Evolutionary conservation across 2,888 invertebrate genomes (phyloP).

Genomic region (Cremastinae sp.): DNA sequence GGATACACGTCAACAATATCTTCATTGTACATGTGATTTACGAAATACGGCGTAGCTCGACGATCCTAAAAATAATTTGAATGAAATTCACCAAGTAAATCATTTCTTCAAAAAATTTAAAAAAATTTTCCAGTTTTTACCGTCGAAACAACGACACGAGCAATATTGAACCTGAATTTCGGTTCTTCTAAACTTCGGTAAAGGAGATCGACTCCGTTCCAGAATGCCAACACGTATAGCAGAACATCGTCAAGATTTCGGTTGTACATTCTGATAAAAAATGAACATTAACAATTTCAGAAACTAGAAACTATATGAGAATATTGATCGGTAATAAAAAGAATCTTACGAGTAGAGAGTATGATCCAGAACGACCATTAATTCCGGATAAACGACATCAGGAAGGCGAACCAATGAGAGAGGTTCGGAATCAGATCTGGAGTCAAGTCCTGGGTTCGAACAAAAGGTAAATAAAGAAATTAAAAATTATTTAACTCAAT

Average conservation of each 20-base stretch:
- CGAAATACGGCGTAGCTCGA: conserved; percentile 16
- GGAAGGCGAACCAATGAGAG: not conserved
- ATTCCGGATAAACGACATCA: conserved; percentile 31
- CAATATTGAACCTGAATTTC: conserved; percentile 45
- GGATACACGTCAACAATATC: not conserved
- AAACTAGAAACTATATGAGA: not conserved
- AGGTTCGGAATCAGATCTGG: not conserved
- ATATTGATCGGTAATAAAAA: not conserved
- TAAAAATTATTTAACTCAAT: conserved; percentile 1
- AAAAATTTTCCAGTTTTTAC: conserved; percentile 9
- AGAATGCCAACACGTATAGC: conserved; percentile 38
- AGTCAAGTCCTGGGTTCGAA: not conserved
- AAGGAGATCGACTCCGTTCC: conserved; percentile 48
- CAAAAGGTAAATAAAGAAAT: not conserved
- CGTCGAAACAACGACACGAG: conserved; percentile 8
- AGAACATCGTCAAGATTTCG: conserved; percentile 15
- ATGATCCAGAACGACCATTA: conserved; percentile 38
- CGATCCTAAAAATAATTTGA: conserved; percentile 26
- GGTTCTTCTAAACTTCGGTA: conserved; percentile 47
- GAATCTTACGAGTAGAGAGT: conserved; percentile 7
- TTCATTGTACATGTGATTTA: not conserved
- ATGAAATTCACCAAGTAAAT: too few relatives aligned
- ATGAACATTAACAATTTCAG: not conserved
- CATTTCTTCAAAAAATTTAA: too few relatives aligned
- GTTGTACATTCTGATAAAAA: conserved; percentile 16